A percentile compares a stretch with the other conserved stretches of the same genome.
These are phyloP conservation scores for Aphidius gifuensis DNA, from an alignment of 1,140 invertebrate species.

Conservation along the genomic window DNA sequence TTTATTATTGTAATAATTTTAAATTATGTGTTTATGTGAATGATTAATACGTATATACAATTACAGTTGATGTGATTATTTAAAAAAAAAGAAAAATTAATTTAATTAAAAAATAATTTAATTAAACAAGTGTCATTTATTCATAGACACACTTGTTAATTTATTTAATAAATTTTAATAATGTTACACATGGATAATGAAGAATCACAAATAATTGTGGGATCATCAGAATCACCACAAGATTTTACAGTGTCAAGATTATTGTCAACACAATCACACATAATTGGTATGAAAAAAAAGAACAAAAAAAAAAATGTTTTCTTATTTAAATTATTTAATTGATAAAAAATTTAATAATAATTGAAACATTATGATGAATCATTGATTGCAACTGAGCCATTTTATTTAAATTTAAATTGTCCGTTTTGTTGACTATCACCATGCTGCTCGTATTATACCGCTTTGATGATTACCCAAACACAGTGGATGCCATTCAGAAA, in stretches of 20 bases:
- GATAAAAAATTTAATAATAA: not conserved
- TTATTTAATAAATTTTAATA: slow-evolving; percentile 21
- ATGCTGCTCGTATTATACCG: slow-evolving; percentile 51
- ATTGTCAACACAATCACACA: slow-evolving; percentile 43
- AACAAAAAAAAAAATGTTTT: slow-evolving; percentile 13
- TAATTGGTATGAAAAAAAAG: slow-evolving; percentile 38
- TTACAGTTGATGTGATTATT: too few relatives aligned
- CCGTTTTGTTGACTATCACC: slow-evolving; percentile 37
- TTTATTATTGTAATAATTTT: too few relatives aligned
- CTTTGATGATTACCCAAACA: slow-evolving; percentile 47
- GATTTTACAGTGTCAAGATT: slow-evolving; percentile 52
- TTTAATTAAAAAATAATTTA: too few relatives aligned
- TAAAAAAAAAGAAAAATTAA: too few relatives aligned
- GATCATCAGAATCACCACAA: slow-evolving; percentile 32
- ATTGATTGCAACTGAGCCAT: slow-evolving; percentile 22
- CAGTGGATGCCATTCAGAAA: slow-evolving; percentile 49
- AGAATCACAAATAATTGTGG: slow-evolving; percentile 15
- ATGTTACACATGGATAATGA: slow-evolving; percentile 40
- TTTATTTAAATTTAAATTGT: slow-evolving; percentile 44
- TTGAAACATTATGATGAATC: not conserved
- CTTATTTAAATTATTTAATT: slow-evolving; percentile 11
- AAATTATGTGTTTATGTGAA: too few relatives aligned
- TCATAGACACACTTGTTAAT: too few relatives aligned
- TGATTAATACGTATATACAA: too few relatives aligned
- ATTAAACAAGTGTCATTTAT: too few relatives aligned